Base-by-base conservation (phyloP, 2,113 vertebrate genomes). In the Xyliphius kryptos region DNA sequence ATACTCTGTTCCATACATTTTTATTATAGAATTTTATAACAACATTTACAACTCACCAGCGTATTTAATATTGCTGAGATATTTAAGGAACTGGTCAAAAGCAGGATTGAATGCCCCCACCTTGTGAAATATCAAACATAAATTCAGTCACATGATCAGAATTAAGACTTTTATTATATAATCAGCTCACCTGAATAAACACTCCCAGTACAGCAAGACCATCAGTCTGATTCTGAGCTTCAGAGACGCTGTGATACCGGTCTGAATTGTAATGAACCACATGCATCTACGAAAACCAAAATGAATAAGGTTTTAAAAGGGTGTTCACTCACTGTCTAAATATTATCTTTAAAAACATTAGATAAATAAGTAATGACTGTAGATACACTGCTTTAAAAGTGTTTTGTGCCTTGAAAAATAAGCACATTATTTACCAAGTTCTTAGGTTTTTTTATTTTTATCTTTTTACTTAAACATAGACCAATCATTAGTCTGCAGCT, bases 251-350 rank as follows among this genome's bases (percentile, higher is more conserved):
- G n/a, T 79, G 72, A 32, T 97, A 98, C 68, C 85, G 91, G 60
- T 92, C 92, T 2, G 95, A 91, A 77, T 98, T 98, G 68, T 88
- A 98, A 77, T 95, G 93, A 11, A 98, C 94, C 13, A 98, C 75
- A 26, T 98, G 96, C 77, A 98, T 72, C 96, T 98, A 64, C 37
- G 71, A 70, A 2, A 48, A 58, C 49, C 21, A 67, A 10, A 81
- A 15, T 76, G 48, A 32, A 32, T 32, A 32, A 3, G 7, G 26
- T 32, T n/a, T n/a, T n/a, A 1, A 32, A 32, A 32, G 4, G 26
- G 26, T 32, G 26, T 32, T 6, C 26, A 32, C 2, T 32, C 7
- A 32, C 26, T 32, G 26, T 6, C 26, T 32, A 32, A 32, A 32
- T n/a, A n/a, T n/a, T n/a, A n/a, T n/a, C n/a, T n/a, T n/a, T n/a